These are phyloP conservation scores for Drosophila serrata DNA, from an alignment of 1,140 invertebrate genomes.

Conservation along the genomic window DNA sequence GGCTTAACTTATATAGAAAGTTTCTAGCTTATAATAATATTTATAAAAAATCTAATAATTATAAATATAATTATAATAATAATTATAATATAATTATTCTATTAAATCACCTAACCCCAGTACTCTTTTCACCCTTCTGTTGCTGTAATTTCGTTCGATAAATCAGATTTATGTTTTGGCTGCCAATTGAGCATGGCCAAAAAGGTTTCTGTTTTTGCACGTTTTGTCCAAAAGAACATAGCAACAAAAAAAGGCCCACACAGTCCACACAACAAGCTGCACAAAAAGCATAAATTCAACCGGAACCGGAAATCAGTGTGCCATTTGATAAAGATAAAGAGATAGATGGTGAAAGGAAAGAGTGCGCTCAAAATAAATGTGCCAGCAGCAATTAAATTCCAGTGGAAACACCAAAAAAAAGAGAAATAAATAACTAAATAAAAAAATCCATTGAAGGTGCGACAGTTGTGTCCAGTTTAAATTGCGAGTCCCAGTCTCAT, in stretches of 20 bases:
- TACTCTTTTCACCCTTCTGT: slow-evolving; percentile 11
- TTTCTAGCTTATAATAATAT: too few relatives aligned
- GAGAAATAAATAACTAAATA: background rate
- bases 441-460: slow-evolving; percentile 27
- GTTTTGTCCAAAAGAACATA: slow-evolving; percentile 28
- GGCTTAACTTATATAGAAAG: too few relatives aligned
- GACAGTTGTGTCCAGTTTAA: slow-evolving; percentile 43
- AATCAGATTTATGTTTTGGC: slow-evolving; percentile 57
- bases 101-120: background rate
- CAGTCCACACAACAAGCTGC: slow-evolving; percentile 6
- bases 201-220: slow-evolving; percentile 26
- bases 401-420: slow-evolving; percentile 9
- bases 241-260: slow-evolving; percentile 14
- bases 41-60: too few relatives aligned
- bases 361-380: slow-evolving; percentile 30
- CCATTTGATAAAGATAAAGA: slow-evolving; percentile 47
- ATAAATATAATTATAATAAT: too few relatives aligned
- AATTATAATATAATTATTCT: too few relatives aligned
- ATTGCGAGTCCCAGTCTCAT: slow-evolving; percentile 48
- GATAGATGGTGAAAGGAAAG: slow-evolving; percentile 14
- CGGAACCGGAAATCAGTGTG: slow-evolving; percentile 69
- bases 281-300: slow-evolving; percentile 15
- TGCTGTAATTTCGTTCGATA: slow-evolving; percentile 59
- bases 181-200: slow-evolving; percentile 19
- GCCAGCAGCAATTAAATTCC: slow-evolving; percentile 60